phyloP scores from a whole-genome alignment of 2,888 invertebrate genomes.

The Unio delphinus region DNA sequence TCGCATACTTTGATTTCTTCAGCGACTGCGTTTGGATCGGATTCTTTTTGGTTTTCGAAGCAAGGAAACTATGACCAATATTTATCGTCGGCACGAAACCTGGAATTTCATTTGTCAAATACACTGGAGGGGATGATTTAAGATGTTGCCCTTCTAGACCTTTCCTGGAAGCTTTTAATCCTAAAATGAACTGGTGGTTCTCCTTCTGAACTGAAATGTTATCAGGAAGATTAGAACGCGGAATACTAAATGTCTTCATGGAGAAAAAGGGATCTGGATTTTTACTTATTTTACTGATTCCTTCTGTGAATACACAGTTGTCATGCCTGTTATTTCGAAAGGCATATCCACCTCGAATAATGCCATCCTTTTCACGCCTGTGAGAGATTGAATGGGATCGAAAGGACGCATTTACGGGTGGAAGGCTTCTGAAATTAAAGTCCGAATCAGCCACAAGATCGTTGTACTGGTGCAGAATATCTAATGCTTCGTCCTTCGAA shows the following conservation, averaged over 20 bases:
- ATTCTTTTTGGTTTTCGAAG: too few species aligned
- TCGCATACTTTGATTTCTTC: too few species aligned
- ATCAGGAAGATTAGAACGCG: conserved; percentile 47
- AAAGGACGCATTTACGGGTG: conserved; percentile 38
- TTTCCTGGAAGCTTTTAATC: conserved; percentile 17
- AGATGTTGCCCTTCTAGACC: too few species aligned
- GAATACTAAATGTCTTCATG: conserved; percentile 36
- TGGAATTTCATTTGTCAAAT: too few species aligned
- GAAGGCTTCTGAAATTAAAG: conserved; percentile 34
- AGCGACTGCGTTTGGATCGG: too few species aligned
- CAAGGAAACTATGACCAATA: too few species aligned
- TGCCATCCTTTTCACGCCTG: conserved; percentile 10
- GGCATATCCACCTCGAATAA: conserved; percentile 23
- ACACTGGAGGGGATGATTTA: too few species aligned
- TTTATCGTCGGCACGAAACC: too few species aligned
- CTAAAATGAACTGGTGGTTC: conserved; percentile 42
- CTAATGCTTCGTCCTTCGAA: conserved; percentile 19
- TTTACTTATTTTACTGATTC: conserved; percentile 48
- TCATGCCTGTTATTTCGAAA: conserved; percentile 26
- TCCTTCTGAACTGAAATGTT: conserved; percentile 42
- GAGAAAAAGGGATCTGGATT: conserved; percentile 35
- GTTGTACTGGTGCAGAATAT: conserved; percentile 39
- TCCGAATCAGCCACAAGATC: conserved; percentile 29
- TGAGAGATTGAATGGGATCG: conserved; percentile 15
- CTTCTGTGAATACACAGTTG: conserved; percentile 47